Evolutionary conservation across 2,113 vertebrate genomes (phyloP).

Genomic region (Pelobates fuscus): DNA sequence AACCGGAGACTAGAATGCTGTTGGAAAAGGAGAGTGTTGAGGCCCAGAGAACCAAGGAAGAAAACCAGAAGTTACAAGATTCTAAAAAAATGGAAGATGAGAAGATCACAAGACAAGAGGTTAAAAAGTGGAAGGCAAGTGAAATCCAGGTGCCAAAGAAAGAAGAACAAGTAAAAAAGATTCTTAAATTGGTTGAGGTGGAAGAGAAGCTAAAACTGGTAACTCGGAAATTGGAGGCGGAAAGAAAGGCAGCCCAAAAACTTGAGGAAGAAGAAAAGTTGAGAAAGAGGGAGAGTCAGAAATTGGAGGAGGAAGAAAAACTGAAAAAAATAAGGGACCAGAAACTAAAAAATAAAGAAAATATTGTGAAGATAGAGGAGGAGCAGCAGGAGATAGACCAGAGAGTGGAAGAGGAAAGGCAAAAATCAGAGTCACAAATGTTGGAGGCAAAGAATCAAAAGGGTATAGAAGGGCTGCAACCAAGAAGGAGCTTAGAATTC

Average conservation of each 20-base stretch:
- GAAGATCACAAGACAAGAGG: background rate
- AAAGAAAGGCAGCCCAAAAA: background rate
- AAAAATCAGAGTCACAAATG: background rate
- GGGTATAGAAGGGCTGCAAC: no score
- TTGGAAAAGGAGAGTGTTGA: background rate
- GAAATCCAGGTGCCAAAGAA: background rate
- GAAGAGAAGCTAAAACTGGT: background rate
- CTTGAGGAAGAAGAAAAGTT: background rate
- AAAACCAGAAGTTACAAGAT: background rate
- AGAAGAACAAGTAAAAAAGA: background rate
- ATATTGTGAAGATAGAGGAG: background rate
- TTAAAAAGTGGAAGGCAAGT: background rate
- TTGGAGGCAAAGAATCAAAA: background rate
- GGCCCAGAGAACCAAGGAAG: background rate
- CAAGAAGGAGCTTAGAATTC: background rate
- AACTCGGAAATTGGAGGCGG: background rate
- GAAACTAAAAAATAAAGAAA: background rate
- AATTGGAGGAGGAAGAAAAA: background rate
- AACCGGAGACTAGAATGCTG: background rate
- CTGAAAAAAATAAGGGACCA: no score
- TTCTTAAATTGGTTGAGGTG: background rate
- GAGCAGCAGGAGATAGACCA: background rate
- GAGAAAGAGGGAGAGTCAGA: background rate
- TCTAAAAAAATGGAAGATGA: background rate
- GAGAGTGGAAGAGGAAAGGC: background rate